phyloP scores from a whole-genome alignment of 2,888 invertebrate genomes.

The Protonemura montana region DNA sequence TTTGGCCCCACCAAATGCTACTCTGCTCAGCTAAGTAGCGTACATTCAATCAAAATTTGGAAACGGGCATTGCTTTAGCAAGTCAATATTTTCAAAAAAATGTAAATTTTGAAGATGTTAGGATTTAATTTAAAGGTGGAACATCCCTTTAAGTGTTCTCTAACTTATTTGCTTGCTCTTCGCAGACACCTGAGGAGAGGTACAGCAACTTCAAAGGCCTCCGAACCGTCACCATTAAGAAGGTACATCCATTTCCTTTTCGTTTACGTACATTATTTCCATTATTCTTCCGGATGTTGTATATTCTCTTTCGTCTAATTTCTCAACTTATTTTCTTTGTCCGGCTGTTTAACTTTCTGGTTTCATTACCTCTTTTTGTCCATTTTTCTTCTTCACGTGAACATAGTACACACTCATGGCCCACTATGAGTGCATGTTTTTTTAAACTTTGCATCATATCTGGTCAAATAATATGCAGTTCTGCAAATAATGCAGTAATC shows the following conservation, averaged over 20 bases:
- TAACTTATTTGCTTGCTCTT: constrained; percentile 42
- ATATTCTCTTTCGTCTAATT: constrained; percentile 28
- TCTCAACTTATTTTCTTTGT: constrained; percentile 9
- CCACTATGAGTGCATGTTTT: constrained; percentile 5
- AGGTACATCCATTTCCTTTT: constrained; percentile 65
- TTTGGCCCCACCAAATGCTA: no score
- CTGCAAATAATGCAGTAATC: neutral
- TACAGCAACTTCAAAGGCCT: constrained; percentile 80
- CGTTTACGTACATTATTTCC: neutral
- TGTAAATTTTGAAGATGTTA: no score
- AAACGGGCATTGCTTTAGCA: no score
- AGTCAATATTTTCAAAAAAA: no score
- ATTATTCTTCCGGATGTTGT: constrained; percentile 12
- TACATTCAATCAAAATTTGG: no score
- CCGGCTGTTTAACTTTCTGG: constrained; percentile 34
- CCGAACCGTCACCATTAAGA: constrained; percentile 82
- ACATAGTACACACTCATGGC: constrained; percentile 17
- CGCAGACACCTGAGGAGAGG: constrained; percentile 73
- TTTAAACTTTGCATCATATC: neutral
- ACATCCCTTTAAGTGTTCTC: no score
- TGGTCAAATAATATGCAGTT: no score
- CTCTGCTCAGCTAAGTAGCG: no score
- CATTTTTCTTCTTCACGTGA: constrained; percentile 30
- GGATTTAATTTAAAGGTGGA: no score
- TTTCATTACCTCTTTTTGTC: constrained; percentile 37